A percentile compares a stretch with the other conserved stretches of the same genome.
Conservation (phyloP, 2,797 vertebrate genomes). For the Adrianichthys oophorus region DNA sequence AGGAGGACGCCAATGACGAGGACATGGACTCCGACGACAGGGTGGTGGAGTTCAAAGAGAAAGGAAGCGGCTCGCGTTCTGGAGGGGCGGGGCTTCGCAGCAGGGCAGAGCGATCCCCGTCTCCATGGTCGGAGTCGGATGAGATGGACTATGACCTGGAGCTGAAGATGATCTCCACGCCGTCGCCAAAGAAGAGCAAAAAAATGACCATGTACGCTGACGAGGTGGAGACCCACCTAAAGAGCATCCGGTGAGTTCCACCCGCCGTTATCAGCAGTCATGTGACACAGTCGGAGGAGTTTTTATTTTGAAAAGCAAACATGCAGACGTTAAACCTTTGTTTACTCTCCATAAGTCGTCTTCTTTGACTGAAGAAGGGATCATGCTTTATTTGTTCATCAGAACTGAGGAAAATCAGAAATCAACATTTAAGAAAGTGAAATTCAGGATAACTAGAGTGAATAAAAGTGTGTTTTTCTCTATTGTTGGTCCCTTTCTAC, state of each 20-base stretch:
- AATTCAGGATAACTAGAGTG: no score
- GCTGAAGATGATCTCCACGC: slow-evolving; percentile 97
- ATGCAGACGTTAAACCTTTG: no score
- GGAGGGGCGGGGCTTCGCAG: slow-evolving; percentile 73
- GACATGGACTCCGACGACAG: slow-evolving; percentile 96
- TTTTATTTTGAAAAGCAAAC: not conserved
- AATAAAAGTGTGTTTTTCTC: no score
- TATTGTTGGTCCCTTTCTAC: no score
- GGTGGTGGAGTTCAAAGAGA: slow-evolving; percentile 87
- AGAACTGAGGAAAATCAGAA: no score
- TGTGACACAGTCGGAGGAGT: not conserved
- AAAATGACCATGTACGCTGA: slow-evolving; percentile 99
- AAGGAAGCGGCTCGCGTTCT: slow-evolving; percentile 71
- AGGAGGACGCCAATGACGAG: slow-evolving; percentile 77
- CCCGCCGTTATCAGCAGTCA: not conserved
- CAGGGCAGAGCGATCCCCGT: slow-evolving; percentile 64
- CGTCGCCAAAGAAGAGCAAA: slow-evolving; percentile 97
- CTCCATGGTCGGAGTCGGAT: slow-evolving; percentile 88
- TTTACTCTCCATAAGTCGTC: no score
- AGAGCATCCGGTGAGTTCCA: slow-evolving; percentile 86
- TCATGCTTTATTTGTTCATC: no score
- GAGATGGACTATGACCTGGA: slow-evolving; percentile 99
- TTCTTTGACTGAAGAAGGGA: no score
- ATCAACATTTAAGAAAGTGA: no score
- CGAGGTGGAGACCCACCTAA: slow-evolving; percentile 90